Evolutionary conservation across 2,888 invertebrate genomes (phyloP).

Genomic region (Pherbina coryleti): DNA sequence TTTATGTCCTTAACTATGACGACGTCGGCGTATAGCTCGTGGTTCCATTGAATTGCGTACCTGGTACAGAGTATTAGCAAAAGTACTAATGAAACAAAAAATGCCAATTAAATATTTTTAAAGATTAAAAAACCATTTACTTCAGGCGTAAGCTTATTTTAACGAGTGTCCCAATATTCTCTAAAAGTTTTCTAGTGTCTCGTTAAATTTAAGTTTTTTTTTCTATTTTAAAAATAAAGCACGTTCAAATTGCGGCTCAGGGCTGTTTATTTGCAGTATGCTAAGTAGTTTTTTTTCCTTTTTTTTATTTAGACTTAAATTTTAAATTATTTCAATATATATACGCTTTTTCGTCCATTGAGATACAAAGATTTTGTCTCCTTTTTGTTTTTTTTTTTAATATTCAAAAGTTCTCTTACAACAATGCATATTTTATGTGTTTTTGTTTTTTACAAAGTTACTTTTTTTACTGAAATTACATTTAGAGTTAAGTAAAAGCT

Average conservation of each 20-base stretch:
- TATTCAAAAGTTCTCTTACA: constrained; percentile 30
- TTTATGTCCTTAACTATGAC: too few species aligned
- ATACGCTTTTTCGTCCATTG: constrained; percentile 15
- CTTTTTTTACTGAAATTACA: constrained; percentile 21
- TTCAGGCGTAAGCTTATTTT: too few species aligned
- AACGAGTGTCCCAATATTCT: too few species aligned
- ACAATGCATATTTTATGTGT: constrained; percentile 34
- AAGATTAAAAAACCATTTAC: too few species aligned
- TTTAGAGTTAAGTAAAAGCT: constrained; percentile 34
- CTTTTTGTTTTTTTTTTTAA: constrained; percentile 20
- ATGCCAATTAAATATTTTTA: too few species aligned
- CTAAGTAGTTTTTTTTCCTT: neutral
- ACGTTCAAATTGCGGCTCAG: neutral
- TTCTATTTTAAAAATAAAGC: neutral
- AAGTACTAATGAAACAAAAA: too few species aligned
- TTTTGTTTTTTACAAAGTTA: constrained; percentile 25
- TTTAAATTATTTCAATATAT: constrained; percentile 9
- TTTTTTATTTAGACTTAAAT: neutral
- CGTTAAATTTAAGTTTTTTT: too few species aligned
- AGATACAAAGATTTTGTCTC: constrained; percentile 30
- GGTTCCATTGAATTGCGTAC: too few species aligned
- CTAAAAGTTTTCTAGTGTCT: too few species aligned
- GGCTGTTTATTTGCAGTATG: constrained; percentile 19
- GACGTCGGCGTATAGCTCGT: too few species aligned
- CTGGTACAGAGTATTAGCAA: too few species aligned